phyloP scores from a whole-genome alignment of 2,113 vertebrate genomes.

The Hydrolagus affinis region DNA sequence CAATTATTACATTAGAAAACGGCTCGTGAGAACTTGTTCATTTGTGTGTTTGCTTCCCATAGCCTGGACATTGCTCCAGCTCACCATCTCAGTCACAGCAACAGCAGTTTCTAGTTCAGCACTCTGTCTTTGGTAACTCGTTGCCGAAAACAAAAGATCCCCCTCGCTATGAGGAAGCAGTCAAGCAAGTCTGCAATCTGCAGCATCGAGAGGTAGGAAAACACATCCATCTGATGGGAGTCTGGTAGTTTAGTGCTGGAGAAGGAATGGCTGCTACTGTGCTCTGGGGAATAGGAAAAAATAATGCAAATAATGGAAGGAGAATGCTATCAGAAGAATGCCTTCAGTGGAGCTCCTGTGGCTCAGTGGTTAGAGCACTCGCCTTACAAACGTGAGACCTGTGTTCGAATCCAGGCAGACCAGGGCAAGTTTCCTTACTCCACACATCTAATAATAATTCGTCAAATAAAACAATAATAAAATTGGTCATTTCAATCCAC shows the following conservation, averaged over 20 bases:
- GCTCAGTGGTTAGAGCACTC: no score
- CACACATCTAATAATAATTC: no score
- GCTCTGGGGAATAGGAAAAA: neutral
- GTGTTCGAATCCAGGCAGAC: no score
- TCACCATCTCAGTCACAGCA: slow-evolving; percentile 58
- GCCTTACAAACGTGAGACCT: no score
- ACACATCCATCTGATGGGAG: neutral
- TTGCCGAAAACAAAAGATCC: slow-evolving; percentile 75
- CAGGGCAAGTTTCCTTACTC: no score
- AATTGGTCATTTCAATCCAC: no score
- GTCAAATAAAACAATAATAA: no score
- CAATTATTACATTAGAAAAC: neutral
- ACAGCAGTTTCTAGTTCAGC: slow-evolving; percentile 58
- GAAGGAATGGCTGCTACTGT: neutral
- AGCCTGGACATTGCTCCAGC: slow-evolving; percentile 48
- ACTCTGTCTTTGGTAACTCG: slow-evolving; percentile 59
- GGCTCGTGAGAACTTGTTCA: neutral
- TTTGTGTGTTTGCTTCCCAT: neutral
- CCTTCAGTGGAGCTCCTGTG: no score
- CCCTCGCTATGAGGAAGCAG: slow-evolving; percentile 88
- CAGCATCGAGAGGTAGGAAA: slow-evolving; percentile 68
- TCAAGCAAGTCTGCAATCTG: slow-evolving; percentile 79
- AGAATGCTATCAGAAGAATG: no score
- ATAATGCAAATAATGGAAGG: neutral
- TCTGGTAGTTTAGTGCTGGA: neutral